phyloP scores from a whole-genome alignment of 2,888 invertebrate genomes.

The Phorcus lineatus region DNA sequence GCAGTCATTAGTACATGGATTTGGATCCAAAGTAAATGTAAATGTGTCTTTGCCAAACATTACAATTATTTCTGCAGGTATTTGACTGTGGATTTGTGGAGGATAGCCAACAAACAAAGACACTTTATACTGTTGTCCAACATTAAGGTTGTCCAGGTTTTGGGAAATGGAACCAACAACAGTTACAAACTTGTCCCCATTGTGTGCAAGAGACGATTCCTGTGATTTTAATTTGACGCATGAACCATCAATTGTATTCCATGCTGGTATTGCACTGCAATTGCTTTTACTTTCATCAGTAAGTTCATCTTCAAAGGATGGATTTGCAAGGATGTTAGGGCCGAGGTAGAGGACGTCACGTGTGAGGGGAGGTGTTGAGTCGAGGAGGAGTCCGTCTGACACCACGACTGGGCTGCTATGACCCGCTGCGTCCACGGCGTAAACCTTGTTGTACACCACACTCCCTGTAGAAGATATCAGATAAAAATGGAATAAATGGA shows the following conservation, averaged over 20 bases:
- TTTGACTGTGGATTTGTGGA: constrained; percentile 19
- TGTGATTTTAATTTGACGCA: neutral
- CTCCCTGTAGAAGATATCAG: constrained; percentile 34
- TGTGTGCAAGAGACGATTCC: neutral
- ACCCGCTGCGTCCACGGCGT: constrained; percentile 46
- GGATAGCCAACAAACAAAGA: constrained; percentile 31
- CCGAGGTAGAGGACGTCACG: constrained; percentile 32
- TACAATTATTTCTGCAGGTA: constrained; percentile 32
- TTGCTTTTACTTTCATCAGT: too few species aligned
- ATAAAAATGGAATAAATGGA: too few species aligned
- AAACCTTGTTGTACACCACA: constrained; percentile 44
- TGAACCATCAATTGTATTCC: neutral
- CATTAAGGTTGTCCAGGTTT: neutral
- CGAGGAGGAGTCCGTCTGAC: constrained; percentile 52
- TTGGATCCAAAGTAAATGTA: constrained; percentile 33
- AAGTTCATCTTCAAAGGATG: constrained; percentile 39
- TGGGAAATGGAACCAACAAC: neutral
- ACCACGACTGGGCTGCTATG: constrained; percentile 41
- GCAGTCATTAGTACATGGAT: constrained; percentile 31
- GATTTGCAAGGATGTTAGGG: constrained; percentile 39
- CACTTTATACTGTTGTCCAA: constrained; percentile 15
- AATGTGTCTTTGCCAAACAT: constrained; percentile 32
- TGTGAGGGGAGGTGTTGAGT: constrained; percentile 45
- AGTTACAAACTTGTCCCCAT: neutral
- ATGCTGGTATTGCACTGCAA: neutral